Percentiles rank a stretch among this genome's conserved stretches.
Evolutionary conservation across 1,140 invertebrate species (phyloP).

Genomic region (Zaprionus kolodkinae): DNA sequence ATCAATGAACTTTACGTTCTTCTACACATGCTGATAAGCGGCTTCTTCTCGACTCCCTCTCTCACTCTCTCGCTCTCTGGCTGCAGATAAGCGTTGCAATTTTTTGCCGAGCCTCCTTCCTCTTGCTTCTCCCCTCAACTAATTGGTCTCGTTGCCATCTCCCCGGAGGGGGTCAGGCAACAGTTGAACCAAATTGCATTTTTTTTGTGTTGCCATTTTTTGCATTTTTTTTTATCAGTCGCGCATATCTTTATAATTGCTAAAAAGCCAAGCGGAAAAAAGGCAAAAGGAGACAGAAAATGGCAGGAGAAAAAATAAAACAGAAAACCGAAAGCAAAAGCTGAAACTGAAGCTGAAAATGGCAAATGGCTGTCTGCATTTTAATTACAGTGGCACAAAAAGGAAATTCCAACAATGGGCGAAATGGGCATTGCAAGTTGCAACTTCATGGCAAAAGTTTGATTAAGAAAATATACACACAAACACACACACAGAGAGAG

Average conservation of each 20-base stretch:
- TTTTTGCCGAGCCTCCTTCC: neutral
- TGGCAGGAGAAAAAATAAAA: too few relatives aligned
- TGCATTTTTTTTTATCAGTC: constrained; percentile 55
- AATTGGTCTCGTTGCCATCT: constrained; percentile 61
- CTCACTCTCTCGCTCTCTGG: too few relatives aligned
- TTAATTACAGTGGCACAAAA: constrained; percentile 65
- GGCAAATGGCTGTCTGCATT: constrained; percentile 69
- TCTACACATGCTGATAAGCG: neutral
- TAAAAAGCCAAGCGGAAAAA: constrained; percentile 27
- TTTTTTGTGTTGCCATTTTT: constrained; percentile 21
- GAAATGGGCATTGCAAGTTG: constrained; percentile 42
- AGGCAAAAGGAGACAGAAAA: neutral
- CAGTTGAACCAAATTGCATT: constrained; percentile 79
- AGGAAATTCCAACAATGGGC: constrained; percentile 65
- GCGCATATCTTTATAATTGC: constrained; percentile 80
- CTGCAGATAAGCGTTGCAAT: neutral
- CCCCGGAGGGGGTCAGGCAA: constrained; percentile 15
- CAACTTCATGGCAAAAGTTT: constrained; percentile 61
- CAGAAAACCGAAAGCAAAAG: constrained; percentile 39
- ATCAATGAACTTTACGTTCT: constrained; percentile 71
- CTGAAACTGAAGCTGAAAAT: neutral
- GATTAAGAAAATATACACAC: constrained; percentile 55
- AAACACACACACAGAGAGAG: constrained; percentile 4
- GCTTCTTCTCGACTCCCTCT: neutral
- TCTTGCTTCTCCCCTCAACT: constrained; percentile 30